phyloP scores from a whole-genome alignment of 2,797 vertebrate genomes.

The Cheirogaleus major region DNA sequence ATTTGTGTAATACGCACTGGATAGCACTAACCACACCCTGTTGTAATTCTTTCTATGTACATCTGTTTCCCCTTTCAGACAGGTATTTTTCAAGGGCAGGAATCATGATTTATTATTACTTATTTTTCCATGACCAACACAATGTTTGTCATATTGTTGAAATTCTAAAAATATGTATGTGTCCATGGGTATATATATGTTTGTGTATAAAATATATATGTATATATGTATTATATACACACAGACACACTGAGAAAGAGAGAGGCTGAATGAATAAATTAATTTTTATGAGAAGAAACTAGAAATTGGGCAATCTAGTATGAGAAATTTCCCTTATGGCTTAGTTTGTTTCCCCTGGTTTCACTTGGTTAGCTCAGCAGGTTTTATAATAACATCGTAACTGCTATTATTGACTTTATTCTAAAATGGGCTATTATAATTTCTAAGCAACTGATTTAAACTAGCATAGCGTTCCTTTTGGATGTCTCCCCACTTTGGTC shows the following conservation, averaged over 20 bases:
- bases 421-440: neutral
- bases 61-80: neutral
- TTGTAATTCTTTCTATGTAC: neutral
- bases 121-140: neutral
- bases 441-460: slow-evolving; percentile 42
- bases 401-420: slow-evolving; percentile 19
- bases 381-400: neutral
- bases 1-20: neutral
- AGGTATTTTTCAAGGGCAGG: neutral
- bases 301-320: neutral
- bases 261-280: neutral
- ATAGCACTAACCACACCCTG: neutral
- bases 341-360: slow-evolving; percentile 21
- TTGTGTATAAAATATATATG: neutral
- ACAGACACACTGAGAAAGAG: neutral
- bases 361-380: slow-evolving; percentile 14
- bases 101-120: neutral
- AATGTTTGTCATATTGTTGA: neutral
- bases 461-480: neutral
- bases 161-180: neutral
- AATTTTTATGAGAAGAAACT: neutral
- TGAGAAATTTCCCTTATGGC: neutral
- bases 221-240: neutral
- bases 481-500: neutral
- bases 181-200: neutral